Evolutionary conservation across 2,888 invertebrate species (phyloP), one percentile per base, ranked within the genome.

Genomic region (Drosophila lutescens): DNA sequence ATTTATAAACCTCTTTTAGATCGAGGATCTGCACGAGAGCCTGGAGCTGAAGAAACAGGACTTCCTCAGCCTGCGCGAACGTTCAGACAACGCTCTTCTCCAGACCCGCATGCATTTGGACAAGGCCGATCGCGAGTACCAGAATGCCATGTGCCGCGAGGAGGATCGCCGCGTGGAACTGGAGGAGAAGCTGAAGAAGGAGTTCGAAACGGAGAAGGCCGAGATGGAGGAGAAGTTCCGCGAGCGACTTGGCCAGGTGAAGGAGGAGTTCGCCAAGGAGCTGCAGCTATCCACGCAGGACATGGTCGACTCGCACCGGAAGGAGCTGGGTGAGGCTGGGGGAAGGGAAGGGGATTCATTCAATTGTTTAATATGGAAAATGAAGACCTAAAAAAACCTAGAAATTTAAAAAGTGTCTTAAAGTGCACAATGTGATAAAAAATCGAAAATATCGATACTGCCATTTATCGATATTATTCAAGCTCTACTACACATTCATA

Each of bases 221-320:
- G 95, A 95, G 91, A 94, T 96, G 61, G 96, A 96, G 86, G 95
- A 95, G 91, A 93, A 93, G 8, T 95, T 96, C 90, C 95, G 95
- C 50, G 95, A 95, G 72, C 94, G 95, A 20, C 79, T 92, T 51
- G 86, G 86, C 50, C 91, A 92, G 63, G 91, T 92, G 34, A 92
- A 92, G 70, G 91, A 91, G n/a, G 92, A 92, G 62, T 92, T 92
- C 63, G 86, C 90, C 66, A 89, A 86, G 13, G 92, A 92, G 75
- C 67, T 92, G 55, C 90, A 90, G 62, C 76, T 89, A 12, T 88
- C 90, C 79, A 93, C 95, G 9, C 96, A 96, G 74, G 94, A 94
- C 75, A 91, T 96, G 87, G 93, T 93, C 15, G 94, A 94, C 61
- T 92, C 94, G 74, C 95, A 95, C 89, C 94, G 95, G 77, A 93